Base-by-base conservation (phyloP, 2,888 invertebrate genomes). In the Nomada hirtipes region DNA sequence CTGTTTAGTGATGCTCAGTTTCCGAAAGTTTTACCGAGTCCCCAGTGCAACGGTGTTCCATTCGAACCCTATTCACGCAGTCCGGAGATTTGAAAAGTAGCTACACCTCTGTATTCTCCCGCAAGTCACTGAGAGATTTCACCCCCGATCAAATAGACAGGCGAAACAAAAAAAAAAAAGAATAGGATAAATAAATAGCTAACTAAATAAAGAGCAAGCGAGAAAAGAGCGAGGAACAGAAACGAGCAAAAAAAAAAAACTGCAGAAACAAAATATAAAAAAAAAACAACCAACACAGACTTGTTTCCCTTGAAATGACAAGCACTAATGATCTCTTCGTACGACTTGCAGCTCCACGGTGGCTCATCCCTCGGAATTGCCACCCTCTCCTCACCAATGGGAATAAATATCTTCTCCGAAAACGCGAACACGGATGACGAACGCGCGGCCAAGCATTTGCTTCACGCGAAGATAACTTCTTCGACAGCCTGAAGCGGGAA, bases 341-440 rank as follows among this genome's bases (percentile, higher is more conserved):
- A 84, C 89, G 80, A 91, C 90, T 96, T 97, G 89, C 96, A 99
- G 99, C 96, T 98, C 99, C 92, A 97, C 98, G 91, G 98, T 99
- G 94, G 99, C 99, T 91, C 99, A 99, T 94, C 98, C 98, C 82
- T 98, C 98, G 88, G 99, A 99, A 95, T 95, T 99, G 95, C 99
- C 99, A 93, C 99, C 99, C 59, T 99, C 99, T 92, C 99, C 99
- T 90, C 98, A 99, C 95, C 98, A 98, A 94, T 99, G 99, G 99
- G 98, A 98, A 96, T 98, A 97, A 97, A 86, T 74, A 79, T 84
- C 87, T 83, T 82, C 86, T 84, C 67, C 85, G 83, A 81, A 65
- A 82, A 70, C 81, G 82, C 80, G 81, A 83, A 69, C 68, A 69
- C 52, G 64, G 74, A 76, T 52, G 61, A 70, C 52, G 67, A 74